Base-by-base conservation (phyloP, 92 coral and sea anemone genomes). In the Hydrozoanthus gracilis region DNA sequence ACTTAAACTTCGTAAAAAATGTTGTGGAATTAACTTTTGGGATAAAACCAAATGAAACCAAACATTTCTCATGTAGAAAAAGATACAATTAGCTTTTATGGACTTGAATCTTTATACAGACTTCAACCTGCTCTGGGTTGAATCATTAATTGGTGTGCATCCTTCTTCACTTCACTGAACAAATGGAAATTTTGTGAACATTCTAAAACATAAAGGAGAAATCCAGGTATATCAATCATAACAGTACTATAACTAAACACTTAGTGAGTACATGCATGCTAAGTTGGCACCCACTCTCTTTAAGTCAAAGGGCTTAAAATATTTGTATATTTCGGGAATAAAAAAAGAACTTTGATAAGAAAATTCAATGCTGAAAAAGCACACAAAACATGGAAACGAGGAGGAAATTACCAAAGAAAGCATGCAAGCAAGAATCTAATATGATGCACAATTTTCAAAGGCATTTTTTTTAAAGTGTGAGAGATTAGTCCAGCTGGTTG, bases 81-180 rank as follows among this genome's bases (percentile, higher is more conserved):
- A 27, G 39, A 27, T 27, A 27, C 39, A 27, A 27, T 27, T 27
- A 27, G 39, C 39, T 27, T 27, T 27, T 27, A 27, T 27, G 39
- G 39, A 27, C 1, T 27, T 27, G 39, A 27, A 27, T 27, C 39
- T 27, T 27, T 27, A 27, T 27, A 27, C 39, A 27, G 39, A 27
- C 39, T 27, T 27, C 39, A 27, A 27, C 39, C 39, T 27, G 39
- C 39, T 27, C 39, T 27, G 2, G 39, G 39, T 27, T 27, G 39
- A 27, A 35, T 44, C 12, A 85, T 52, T 44, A 11, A 84, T 71
- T n/a, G 88, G 48, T 4, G 61, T 78, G 15, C 72, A 82, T 27
- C 88, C 82, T 60, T 73, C 70, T 10, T 48, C 1, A 7, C 39
- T 55, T 72, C 88, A 84, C 3, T 82, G 69, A 27, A 72, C 12